Evolutionary conservation across 2,797 vertebrate species (phyloP).

Genomic region (Gymnocypris eckloni): DNA sequence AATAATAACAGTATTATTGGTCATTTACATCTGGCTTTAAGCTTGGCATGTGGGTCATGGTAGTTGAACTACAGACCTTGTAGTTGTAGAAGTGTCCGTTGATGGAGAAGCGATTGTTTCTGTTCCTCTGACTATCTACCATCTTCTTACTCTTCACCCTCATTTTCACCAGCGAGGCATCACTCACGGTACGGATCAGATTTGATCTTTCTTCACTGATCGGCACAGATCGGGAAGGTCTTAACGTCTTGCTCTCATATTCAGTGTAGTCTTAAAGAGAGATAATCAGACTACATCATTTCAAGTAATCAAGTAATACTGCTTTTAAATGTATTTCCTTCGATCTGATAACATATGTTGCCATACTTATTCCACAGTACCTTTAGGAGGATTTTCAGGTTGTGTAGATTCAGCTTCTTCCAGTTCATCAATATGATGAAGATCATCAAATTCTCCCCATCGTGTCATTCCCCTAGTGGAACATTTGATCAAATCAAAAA

Average conservation of each 20-base stretch:
- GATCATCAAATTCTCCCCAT: conserved; percentile 92
- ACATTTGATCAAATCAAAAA: conserved; percentile 4
- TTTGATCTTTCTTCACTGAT: conserved; percentile 75
- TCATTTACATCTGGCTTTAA: background rate
- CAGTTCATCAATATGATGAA: conserved; percentile 88
- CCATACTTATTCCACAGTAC: conserved; percentile 57
- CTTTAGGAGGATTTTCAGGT: conserved; percentile 61
- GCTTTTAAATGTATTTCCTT: background rate
- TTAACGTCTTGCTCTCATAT: conserved; percentile 80
- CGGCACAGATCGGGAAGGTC: conserved; percentile 65
- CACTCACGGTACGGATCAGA: conserved; percentile 85
- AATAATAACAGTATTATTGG: background rate
- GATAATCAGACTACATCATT: background rate
- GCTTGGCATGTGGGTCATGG: background rate
- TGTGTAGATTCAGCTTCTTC: conserved; percentile 72
- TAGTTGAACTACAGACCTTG: conserved; percentile 65
- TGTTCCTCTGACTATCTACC: conserved; percentile 71
- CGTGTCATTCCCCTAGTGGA: conserved; percentile 87
- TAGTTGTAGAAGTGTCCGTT: conserved; percentile 94
- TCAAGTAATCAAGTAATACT: background rate
- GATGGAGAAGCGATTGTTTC: conserved; percentile 88
- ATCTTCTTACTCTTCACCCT: conserved; percentile 71
- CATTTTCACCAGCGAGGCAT: conserved; percentile 79
- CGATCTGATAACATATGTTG: background rate
- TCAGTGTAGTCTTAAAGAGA: conserved; percentile 69